Base-by-base conservation (phyloP, 2,888 invertebrate genomes). In the Colostygia pectinataria region DNA sequence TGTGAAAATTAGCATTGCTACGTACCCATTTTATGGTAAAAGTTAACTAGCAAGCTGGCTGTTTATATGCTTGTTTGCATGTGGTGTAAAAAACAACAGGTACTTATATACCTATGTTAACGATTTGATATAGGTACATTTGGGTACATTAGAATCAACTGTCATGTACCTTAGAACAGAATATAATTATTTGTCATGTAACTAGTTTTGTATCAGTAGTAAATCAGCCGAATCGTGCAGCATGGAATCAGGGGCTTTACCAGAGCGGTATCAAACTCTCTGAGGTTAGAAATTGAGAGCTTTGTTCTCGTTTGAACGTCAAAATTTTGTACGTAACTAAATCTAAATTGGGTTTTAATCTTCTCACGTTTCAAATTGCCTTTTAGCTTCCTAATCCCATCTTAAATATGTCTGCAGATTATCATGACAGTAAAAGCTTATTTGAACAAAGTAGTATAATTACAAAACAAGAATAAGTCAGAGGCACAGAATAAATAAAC, bases 361-460 rank as follows among this genome's bases (percentile, higher is more conserved):
- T 31, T 32, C 41, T 38, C 43, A 45, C 45, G 31, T 46, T 40
- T 10, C 28, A 40, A 40, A 28, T 39, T 46, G 20, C 33, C 39
- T 39, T 34, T 27, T 13, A 25, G 28, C 18, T 23, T 9, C 20
- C 15, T n/a, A 31, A 37, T 31, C 24, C 31, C 10, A 6, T 7
- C 18, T 42, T 18, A 33, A 9, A 15, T 14, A 31, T 20, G 4
- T 40, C 23, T 12, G 20, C 12, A 31, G 13, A 24, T 31, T 13
- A 15, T 29, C 12, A 32, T 18, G 27, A 15, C 15, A 23, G 34
- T n/a, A 12, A 4, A 25, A 37, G 15, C n/a, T 31, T 23, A 27
- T 9, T 15, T 13, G 14, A 18, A 24, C 20, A 4, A n/a, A 2
- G 20, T 20, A 20, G 20, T 6, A 20, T 1, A 20, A 6, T 20